phyloP scores from a whole-genome alignment of 2,888 invertebrate genomes.

The Drosophila mimica region DNA sequence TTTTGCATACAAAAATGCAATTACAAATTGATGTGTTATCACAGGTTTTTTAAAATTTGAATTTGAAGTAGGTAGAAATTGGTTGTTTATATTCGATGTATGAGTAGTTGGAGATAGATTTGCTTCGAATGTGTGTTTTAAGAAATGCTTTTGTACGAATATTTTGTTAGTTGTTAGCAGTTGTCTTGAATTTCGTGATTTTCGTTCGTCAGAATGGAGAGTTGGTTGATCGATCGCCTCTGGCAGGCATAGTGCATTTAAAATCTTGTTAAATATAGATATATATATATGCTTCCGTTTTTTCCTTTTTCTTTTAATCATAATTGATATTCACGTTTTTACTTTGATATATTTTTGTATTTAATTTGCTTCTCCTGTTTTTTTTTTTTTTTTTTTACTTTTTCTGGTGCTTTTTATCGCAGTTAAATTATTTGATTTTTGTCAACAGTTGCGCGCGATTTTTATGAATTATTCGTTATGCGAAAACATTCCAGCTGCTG shows the following conservation, averaged over 20 bases:
- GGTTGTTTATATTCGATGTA: conserved; percentile 30
- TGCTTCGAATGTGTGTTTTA: conserved; percentile 45
- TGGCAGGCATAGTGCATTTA: conserved; percentile 73
- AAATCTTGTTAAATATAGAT: conserved; percentile 73
- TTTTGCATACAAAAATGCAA: conserved; percentile 21
- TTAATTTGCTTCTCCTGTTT: conserved; percentile 43
- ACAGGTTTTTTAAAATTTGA: conserved; percentile 31
- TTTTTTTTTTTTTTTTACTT: conserved; percentile 27
- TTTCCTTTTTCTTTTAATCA: conserved; percentile 17
- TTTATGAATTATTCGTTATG: conserved; percentile 52
- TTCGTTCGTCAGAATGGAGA: conserved; percentile 35
- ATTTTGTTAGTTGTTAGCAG: conserved; percentile 43
- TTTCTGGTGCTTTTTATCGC: conserved; percentile 30
- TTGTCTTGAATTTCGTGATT: conserved; percentile 42
- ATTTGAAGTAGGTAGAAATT: conserved; percentile 30
- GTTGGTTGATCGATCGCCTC: conserved; percentile 31
- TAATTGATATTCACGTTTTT: conserved; percentile 61
- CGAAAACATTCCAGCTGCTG: conserved; percentile 58
- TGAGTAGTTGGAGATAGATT: conserved; percentile 35
- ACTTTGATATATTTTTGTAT: conserved; percentile 44
- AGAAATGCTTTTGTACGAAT: conserved; percentile 51
- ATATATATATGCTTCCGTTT: conserved; percentile 36
- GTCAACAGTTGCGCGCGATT: conserved; percentile 56
- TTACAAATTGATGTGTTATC: conserved; percentile 46
- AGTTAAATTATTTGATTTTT: conserved; percentile 46